Percentiles rank a stretch among this genome's conserved stretches.
Conservation (phyloP, 2,797 vertebrate species). For the Hipposideros larvatus region DNA sequence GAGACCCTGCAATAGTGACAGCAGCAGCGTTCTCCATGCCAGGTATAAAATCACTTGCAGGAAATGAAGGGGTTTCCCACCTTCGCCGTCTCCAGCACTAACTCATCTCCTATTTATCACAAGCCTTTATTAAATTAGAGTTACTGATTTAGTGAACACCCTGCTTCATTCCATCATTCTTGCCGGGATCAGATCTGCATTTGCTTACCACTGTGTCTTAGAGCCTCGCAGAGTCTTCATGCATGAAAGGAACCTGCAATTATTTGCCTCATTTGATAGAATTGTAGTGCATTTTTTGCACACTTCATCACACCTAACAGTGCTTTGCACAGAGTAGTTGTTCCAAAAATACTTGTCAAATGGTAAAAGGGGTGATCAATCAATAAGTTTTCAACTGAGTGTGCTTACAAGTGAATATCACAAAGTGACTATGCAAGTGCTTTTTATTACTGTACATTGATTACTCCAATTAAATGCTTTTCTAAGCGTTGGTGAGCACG, state of each 20-base stretch:
- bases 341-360: neutral
- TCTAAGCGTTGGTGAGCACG: constrained; percentile 24
- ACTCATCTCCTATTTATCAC: accelerated
- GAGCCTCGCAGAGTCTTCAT: neutral
- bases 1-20: neutral
- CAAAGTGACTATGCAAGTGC: neutral
- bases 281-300: neutral
- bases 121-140: too few relatives aligned
- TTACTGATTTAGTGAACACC: accelerated
- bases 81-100: accelerated
- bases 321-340: neutral
- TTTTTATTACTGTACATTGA: constrained; percentile 2
- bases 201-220: neutral
- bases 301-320: neutral
- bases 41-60: neutral
- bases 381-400: neutral
- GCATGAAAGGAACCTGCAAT: accelerated
- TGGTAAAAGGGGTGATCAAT: neutral
- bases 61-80: neutral
- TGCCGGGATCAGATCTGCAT: accelerated
- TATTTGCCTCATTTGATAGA: neutral
- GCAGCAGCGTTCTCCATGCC: too few relatives aligned
- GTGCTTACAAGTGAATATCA: neutral
- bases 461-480: constrained; percentile 27
- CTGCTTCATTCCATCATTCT: accelerated